Evolutionary conservation across 1,140 invertebrate species (phyloP).

Genomic region (Globodera rostochiensis): DNA sequence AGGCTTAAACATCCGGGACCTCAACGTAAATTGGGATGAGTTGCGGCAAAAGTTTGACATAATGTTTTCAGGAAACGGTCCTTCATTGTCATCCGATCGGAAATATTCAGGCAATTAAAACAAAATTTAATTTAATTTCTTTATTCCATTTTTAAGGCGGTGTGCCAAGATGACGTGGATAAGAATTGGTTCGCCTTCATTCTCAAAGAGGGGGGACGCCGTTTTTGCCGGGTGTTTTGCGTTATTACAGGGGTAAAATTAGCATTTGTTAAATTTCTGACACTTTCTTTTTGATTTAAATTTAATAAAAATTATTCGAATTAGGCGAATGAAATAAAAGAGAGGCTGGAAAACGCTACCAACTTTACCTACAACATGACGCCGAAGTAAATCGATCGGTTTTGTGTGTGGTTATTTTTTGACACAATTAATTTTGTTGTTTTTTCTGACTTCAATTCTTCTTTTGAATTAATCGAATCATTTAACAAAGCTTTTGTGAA

Average conservation of each 20-base stretch:
- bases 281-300: conserved; percentile 37
- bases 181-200: conserved; percentile 95
- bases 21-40: conserved; percentile 65
- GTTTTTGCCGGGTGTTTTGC: conserved; percentile 94
- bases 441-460: too few species aligned
- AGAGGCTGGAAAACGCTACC: conserved; percentile 92
- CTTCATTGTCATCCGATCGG: not conserved
- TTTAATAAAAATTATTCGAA: not conserved
- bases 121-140: not conserved
- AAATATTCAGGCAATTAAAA: not conserved
- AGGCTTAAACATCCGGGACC: conserved; percentile 87
- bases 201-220: conserved; percentile 83
- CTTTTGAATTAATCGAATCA: too few species aligned
- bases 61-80: not conserved
- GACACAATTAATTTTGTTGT: too few species aligned
- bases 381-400: too few species aligned
- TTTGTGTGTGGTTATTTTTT: too few species aligned
- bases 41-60: not conserved
- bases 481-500: too few species aligned
- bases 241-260: conserved; percentile 68
- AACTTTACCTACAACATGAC: conserved; percentile 96
- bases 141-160: conserved; percentile 77
- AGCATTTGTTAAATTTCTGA: conserved; percentile 15
- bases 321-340: conserved; percentile 90
- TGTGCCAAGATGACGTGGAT: conserved; percentile 91